Percentiles rank a stretch among this genome's conserved stretches.
Evolutionary conservation across 2,888 invertebrate genomes (phyloP).

Genomic region (Dyspetes luteomarginatus): DNA sequence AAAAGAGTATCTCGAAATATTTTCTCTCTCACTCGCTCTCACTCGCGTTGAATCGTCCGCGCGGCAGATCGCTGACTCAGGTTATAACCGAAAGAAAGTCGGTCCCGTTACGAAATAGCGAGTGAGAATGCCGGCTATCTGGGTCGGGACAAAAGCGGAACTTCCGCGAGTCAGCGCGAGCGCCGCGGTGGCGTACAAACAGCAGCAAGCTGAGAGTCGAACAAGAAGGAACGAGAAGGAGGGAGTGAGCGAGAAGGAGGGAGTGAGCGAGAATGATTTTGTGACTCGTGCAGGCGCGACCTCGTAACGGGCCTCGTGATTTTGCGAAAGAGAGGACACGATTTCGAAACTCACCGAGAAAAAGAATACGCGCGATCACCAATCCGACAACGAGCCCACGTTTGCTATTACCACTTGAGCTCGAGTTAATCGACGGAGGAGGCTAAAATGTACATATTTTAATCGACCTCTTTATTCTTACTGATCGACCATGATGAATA

Average conservation of each 20-base stretch:
- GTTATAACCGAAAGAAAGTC: slow-evolving; percentile 73
- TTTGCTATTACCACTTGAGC: background rate
- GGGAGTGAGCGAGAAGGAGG: slow-evolving; percentile 50
- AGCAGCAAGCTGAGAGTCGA: slow-evolving; percentile 49
- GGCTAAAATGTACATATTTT: background rate
- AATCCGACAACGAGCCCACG: background rate
- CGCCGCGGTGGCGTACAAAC: background rate
- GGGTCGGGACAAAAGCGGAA: slow-evolving; percentile 82
- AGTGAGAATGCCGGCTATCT: slow-evolving; percentile 81
- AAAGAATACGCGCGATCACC: slow-evolving; percentile 8
- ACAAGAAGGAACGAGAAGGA: slow-evolving; percentile 13
- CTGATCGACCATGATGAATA: background rate
- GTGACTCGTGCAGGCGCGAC: background rate
- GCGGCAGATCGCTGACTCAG: slow-evolving; percentile 58
- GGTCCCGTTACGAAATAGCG: slow-evolving; percentile 83
- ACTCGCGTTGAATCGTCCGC: background rate
- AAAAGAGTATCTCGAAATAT: background rate
- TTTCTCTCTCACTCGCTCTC: background rate
- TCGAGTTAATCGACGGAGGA: background rate
- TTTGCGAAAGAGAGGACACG: slow-evolving; percentile 50
- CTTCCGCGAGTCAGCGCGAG: slow-evolving; percentile 75
- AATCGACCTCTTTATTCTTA: background rate
- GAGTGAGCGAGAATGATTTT: slow-evolving; percentile 43
- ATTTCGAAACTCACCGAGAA: slow-evolving; percentile 48
- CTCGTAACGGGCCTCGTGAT: slow-evolving; percentile 45